These are phyloP conservation scores for Pollenia angustigena DNA, from an alignment of 2,888 invertebrate genomes.

Conservation along the genomic window DNA sequence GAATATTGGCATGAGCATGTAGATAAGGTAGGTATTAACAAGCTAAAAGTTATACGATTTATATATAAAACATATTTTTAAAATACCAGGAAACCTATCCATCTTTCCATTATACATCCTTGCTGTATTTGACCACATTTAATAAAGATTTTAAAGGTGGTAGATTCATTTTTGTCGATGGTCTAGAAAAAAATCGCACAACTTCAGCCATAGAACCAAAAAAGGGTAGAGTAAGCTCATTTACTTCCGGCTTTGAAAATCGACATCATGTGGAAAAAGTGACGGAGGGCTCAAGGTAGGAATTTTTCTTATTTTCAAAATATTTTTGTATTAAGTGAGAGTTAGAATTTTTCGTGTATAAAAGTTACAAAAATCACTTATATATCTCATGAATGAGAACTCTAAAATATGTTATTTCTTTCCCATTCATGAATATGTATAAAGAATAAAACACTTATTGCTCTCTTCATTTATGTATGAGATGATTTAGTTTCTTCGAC, in stretches of 20 bases:
- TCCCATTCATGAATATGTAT: too few species aligned
- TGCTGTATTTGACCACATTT: conserved; percentile 91
- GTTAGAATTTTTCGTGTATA: too few species aligned
- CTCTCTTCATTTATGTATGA: too few species aligned
- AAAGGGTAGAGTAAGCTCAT: conserved; percentile 91
- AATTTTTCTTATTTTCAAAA: background rate
- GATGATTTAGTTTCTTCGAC: too few species aligned
- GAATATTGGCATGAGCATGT: conserved; percentile 96
- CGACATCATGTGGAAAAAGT: conserved; percentile 92
- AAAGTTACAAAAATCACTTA: too few species aligned
- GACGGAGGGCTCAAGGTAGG: conserved; percentile 86
- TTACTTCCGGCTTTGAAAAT: conserved; percentile 95
- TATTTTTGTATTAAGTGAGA: background rate
- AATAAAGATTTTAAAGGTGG: conserved; percentile 92
- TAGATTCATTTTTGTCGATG: conserved; percentile 91
- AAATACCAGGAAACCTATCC: conserved; percentile 90
- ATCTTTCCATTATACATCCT: conserved; percentile 93
- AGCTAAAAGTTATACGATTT: background rate
- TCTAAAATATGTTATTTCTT: too few species aligned
- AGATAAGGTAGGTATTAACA: conserved; percentile 88
- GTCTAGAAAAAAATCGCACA: conserved; percentile 86
- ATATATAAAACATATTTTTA: background rate
- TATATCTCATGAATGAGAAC: too few species aligned
- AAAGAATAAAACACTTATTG: too few species aligned
- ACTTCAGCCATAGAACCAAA: conserved; percentile 89